Percentiles rank a stretch among this genome's conserved stretches.
Conservation (phyloP, 2,888 invertebrate genomes). For the Trileptium ribeirensis region DNA sequence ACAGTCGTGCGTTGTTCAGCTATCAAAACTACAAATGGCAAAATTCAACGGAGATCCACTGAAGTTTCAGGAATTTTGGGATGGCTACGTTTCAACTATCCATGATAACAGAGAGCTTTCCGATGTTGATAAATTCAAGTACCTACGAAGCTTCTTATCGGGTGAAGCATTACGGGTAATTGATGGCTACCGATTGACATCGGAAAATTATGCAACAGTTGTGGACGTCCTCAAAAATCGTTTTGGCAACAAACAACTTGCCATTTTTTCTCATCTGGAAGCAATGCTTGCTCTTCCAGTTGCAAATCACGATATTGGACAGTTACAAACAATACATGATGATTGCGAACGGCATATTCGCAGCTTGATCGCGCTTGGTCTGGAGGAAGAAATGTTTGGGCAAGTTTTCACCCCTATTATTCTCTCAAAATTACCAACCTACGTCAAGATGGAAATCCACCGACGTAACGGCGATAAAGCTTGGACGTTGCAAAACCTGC, state of each 20-base stretch:
- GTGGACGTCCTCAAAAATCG: not conserved
- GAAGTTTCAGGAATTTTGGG: not conserved
- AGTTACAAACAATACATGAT: not conserved
- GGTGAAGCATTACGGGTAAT: not conserved
- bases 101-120: not conserved
- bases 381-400: not conserved
- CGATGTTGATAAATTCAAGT: not conserved
- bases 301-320: not conserved
- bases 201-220: not conserved
- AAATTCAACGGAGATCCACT: not conserved
- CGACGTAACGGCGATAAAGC: not conserved
- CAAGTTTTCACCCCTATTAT: conserved; percentile 4
- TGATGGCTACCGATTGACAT: not conserved
- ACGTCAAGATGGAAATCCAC: not conserved
- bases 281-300: not conserved
- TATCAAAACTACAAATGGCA: not conserved
- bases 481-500: not conserved
- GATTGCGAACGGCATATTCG: not conserved
- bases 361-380: not conserved
- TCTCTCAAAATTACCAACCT: not conserved
- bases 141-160: not conserved
- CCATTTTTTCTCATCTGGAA: not conserved
- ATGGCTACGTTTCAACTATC: not conserved
- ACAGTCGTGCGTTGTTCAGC: no score
- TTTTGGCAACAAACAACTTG: not conserved